Conservation (phyloP, 2,888 invertebrate genomes). For the Linnaemya vulpina region DNA sequence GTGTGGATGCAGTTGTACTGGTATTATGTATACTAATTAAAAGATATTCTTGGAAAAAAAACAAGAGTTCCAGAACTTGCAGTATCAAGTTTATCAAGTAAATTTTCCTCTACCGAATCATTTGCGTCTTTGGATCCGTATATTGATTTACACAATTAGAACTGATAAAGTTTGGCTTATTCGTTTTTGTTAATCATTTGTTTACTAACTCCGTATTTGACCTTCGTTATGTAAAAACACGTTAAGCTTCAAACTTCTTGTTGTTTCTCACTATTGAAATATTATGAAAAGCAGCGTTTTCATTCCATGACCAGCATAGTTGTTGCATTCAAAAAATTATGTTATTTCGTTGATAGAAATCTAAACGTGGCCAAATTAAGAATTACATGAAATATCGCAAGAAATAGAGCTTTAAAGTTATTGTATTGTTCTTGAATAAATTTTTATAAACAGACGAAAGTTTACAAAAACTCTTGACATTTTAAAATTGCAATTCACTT, state of each 20-base stretch:
- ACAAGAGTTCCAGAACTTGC: constrained; percentile 45
- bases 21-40: constrained; percentile 60
- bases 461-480: too few species aligned
- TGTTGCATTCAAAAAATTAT: constrained; percentile 42
- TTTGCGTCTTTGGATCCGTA: not conserved
- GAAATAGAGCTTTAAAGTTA: not conserved
- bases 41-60: constrained; percentile 65
- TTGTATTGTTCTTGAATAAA: too few species aligned
- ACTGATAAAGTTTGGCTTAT: constrained; percentile 50
- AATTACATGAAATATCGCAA: not conserved
- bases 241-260: constrained; percentile 34
- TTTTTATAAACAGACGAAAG: too few species aligned
- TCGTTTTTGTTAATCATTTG: constrained; percentile 17
- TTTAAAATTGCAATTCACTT: too few species aligned
- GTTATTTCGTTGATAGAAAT: not conserved
- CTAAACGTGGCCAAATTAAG: constrained; percentile 21
- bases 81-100: constrained; percentile 61
- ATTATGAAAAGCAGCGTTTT: constrained; percentile 33
- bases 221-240: constrained; percentile 65
- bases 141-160: constrained; percentile 66
- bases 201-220: constrained; percentile 36
- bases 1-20: constrained; percentile 38
- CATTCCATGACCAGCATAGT: constrained; percentile 46
- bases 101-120: not conserved
- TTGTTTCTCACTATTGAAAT: constrained; percentile 21